These are phyloP conservation scores for Sarcophaga bullata DNA, from an alignment of 1,140 invertebrate species.

Conservation along the genomic window DNA sequence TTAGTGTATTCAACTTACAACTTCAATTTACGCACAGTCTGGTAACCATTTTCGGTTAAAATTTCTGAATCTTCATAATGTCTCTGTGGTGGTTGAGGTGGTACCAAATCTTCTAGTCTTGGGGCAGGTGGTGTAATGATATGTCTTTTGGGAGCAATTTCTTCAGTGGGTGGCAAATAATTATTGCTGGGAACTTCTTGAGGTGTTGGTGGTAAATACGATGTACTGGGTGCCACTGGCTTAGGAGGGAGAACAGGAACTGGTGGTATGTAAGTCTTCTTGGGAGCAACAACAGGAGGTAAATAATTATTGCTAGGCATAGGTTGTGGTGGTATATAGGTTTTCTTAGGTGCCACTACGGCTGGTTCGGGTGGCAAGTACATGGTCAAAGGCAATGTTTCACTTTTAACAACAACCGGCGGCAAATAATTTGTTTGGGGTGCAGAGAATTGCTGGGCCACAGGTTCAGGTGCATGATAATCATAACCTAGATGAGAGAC, in stretches of 20 bases:
- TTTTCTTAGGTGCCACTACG: background rate
- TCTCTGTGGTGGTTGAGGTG: background rate
- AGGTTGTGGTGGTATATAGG: background rate
- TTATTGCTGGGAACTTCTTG: background rate
- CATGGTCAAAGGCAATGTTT: background rate
- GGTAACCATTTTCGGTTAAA: conserved; percentile 37
- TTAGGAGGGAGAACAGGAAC: conserved; percentile 9
- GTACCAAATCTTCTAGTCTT: background rate
- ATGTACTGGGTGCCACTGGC: background rate
- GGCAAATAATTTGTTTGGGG: background rate
- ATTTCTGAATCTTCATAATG: conserved; percentile 36
- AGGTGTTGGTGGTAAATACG: conserved; percentile 26
- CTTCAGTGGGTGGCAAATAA: conserved; percentile 22
- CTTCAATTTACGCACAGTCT: conserved; percentile 41
- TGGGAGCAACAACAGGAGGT: conserved; percentile 4
- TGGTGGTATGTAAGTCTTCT: conserved; percentile 36
- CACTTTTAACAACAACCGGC: background rate
- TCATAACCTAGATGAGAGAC: conserved; percentile 36
- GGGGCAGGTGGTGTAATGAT: conserved; percentile 27
- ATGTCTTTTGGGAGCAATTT: background rate
- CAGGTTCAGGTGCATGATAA: conserved; percentile 21
- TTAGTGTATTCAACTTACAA: background rate
- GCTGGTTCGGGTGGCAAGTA: background rate
- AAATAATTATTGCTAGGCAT: background rate
- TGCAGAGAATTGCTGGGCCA: background rate